Base-by-base conservation (phyloP, 2,888 invertebrate genomes). In the Axea sp. region DNA sequence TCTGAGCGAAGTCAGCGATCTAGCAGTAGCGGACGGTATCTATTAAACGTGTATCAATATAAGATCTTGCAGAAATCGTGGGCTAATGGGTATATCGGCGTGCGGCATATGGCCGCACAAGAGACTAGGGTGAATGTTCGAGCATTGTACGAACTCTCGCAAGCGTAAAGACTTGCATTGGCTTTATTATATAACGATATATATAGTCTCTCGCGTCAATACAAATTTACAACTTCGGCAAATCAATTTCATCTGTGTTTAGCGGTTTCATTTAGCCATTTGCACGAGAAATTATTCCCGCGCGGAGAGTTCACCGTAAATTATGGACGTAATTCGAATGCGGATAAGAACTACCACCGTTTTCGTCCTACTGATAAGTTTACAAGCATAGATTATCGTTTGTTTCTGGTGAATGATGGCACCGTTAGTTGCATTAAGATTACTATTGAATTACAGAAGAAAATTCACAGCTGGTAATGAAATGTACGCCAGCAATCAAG, bases 31-130 rank as follows among this genome's bases (percentile, higher is more conserved):
- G 76, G 76, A 77, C 78, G 79, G 75, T 79, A 81, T 80, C 80
- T 78, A 80, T 82, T 82, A 80, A 79, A 75, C 78, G 77, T 79
- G 75, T 80, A 82, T 82, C 82, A 83, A 81, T 79, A 78, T 82
- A 78, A 76, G 76, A 83, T 82, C 81, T 79, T 73, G 76, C 74
- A 77, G 79, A 80, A 83, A 82, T 82, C 76, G 76, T 69, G 75
- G 53, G 47, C 76, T 82, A 81, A 83, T 82, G 78, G 81, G 78
- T 78, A 77, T 79, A 81, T 79, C 79, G 81, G 78, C 76, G 76
- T 76, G 78, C 78, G 72, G 79, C 80, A 77, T 76, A 81, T 80
- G 76, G 72, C 73, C 51, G 67, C 49, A 31, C 62, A 68, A 62
- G 62, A 72, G 75, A 73, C 59, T 69, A 75, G 67, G 76, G 76